Percentiles rank a stretch among this genome's conserved stretches.
These are phyloP conservation scores for Lampris incognitus DNA, from an alignment of 2,113 vertebrate species.

Conservation along the genomic window DNA sequence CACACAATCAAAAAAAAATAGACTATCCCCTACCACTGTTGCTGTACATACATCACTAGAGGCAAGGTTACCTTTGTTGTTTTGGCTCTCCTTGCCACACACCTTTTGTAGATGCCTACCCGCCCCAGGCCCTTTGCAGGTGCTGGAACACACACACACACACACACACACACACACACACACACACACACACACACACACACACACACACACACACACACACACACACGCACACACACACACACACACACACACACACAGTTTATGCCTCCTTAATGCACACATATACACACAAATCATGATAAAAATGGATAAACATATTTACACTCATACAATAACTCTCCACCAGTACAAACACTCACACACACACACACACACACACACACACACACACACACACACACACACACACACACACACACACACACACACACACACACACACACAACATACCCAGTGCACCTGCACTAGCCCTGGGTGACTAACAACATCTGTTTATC, in stretches of 20 bases:
- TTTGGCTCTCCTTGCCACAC: conserved; percentile 78
- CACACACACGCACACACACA: not conserved
- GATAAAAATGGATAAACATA: not conserved
- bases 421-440: conserved; percentile 36
- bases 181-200: conserved; percentile 14
- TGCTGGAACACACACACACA: conserved; percentile 39
- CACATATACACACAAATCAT: conserved; percentile 24
- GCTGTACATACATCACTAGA: conserved; percentile 65
- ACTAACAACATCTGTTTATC: conserved; percentile 85
- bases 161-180: conserved; percentile 9
- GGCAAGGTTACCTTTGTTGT: conserved; percentile 84
- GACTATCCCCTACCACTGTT: conserved; percentile 32
- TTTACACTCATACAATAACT: conserved; percentile 25
- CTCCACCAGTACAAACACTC: conserved; percentile 35
- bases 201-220: conserved; percentile 8
- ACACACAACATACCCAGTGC: conserved; percentile 46
- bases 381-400: too few relatives aligned
- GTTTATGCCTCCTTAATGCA: conserved; percentile 20
- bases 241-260: conserved; percentile 21
- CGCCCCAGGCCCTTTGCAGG: conserved; percentile 70
- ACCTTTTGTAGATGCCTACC: conserved; percentile 74
- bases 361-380: conserved; percentile 14
- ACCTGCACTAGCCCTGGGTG: conserved; percentile 78
- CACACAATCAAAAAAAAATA: conserved; percentile 23
- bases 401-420: conserved; percentile 16